A percentile compares a stretch with the other conserved stretches of the same genome.
phyloP scores from a whole-genome alignment of 1,140 invertebrate genomes.

The Formica selysi region DNA sequence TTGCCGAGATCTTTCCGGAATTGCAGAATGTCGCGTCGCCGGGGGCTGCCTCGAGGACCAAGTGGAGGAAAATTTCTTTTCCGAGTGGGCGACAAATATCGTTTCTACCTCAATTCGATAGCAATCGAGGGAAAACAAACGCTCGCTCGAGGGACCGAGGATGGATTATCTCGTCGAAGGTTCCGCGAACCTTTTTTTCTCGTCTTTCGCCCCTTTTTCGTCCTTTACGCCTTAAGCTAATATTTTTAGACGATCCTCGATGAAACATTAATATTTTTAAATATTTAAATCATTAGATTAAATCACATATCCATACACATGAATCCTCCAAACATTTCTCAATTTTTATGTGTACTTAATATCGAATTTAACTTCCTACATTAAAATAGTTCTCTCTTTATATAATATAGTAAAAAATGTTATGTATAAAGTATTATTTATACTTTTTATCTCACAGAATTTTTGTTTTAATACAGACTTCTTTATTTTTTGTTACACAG shows the following conservation, averaged over 20 bases:
- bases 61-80: slow-evolving; percentile 59
- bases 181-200: slow-evolving; percentile 27
- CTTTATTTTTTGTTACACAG: not conserved
- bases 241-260: not conserved
- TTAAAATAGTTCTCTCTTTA: not conserved
- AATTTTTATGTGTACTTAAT: not conserved
- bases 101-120: slow-evolving; percentile 73
- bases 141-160: slow-evolving; percentile 38
- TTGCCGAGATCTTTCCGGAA: not conserved
- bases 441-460: not conserved
- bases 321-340: not conserved
- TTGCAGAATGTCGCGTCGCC: not conserved
- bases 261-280: slow-evolving; percentile 15
- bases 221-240: slow-evolving; percentile 7
- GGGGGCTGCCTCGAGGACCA: not conserved
- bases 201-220: not conserved
- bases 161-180: slow-evolving; percentile 60
- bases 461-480: too few relatives aligned
- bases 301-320: too few relatives aligned
- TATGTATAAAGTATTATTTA: not conserved
- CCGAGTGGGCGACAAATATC: slow-evolving; percentile 71
- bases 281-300: not conserved
- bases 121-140: slow-evolving; percentile 77
- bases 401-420: not conserved
- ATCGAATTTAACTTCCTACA: not conserved